Base-by-base conservation (phyloP, 2,113 vertebrate species). In the Stigmatopora nigra region DNA sequence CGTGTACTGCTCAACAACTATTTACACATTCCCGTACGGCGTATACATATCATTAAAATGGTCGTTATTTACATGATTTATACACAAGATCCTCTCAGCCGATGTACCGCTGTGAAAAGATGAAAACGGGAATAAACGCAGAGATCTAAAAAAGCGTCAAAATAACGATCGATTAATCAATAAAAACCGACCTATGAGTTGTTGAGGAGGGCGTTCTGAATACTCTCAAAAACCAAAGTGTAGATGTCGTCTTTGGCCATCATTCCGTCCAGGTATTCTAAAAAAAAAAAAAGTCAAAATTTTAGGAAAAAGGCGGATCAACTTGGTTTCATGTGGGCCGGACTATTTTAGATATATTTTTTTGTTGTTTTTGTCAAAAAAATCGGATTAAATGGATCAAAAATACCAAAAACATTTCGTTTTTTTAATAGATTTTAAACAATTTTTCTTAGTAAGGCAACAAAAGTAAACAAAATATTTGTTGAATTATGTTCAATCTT, bases 141-240 rank as follows among this genome's bases (percentile, higher is more conserved):
- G 10, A 44, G 2, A 41, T 44, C 3, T 5, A 16, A 16, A 9
- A 9, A 53, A 8, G 2, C 11, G 20, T 52, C n/a, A 51, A 7
- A 20, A 52, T 10, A 9, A 9, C n/a, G 9, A 71, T 61, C 16
- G 58, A 15, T 15, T 38, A 38, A 11, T n/a, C 0, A 13, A 7
- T 12, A 8, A 20, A 8, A 41, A 59, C 53, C 69, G 78, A 89
- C 90, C 91, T 94, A 92, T 75, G 72, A 89, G 45, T 64, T 53
- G 60, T 94, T 95, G 5, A 85, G 83, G 72, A 92, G 72, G 59
- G 72, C 74, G 74, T 92, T 92, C 64, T 90, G 89, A 46, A 92
- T 67, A 48, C 87, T 84, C 79, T 86, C 82, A 53, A 81, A 88
- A 8, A 86, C 90, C 46, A 66, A 61, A 71, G 79, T 86, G 72